A percentile compares a stretch with the other conserved stretches of the same genome.
phyloP scores from a whole-genome alignment of 2,113 vertebrate species.

The Ceyx cyanopectus region DNA sequence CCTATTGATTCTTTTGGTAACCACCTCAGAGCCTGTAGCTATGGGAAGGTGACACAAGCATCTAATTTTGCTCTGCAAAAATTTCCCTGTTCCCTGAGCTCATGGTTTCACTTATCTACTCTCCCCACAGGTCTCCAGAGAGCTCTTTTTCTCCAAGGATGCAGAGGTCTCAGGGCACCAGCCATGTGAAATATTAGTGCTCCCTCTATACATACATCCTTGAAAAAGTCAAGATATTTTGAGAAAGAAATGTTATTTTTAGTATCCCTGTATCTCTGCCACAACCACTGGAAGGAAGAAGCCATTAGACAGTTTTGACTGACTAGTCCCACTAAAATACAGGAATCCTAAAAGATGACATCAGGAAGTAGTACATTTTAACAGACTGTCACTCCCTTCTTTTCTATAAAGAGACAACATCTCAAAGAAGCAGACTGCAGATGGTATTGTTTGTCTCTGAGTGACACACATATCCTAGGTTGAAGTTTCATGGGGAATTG shows the following conservation, averaged over 20 bases:
- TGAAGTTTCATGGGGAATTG: slow-evolving; percentile 14
- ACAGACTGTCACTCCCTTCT: slow-evolving; percentile 35
- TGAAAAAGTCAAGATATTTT: neutral
- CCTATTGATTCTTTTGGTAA: slow-evolving; percentile 6
- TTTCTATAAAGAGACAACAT: slow-evolving; percentile 52
- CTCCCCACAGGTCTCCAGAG: neutral
- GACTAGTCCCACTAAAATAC: neutral
- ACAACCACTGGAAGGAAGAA: neutral
- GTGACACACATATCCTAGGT: neutral
- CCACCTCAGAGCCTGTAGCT: neutral
- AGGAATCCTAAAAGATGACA: neutral
- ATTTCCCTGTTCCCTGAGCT: neutral
- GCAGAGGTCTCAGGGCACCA: neutral
- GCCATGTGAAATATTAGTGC: neutral
- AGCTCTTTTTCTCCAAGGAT: neutral
- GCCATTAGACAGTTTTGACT: slow-evolving; percentile 8
- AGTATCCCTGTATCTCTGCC: neutral
- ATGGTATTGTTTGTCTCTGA: slow-evolving; percentile 45
- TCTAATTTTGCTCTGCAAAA: neutral
- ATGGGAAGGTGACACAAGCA: neutral
- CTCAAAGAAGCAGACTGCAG: slow-evolving; percentile 42
- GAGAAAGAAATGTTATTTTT: slow-evolving; percentile 5
- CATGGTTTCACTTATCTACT: neutral
- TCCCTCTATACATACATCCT: neutral
- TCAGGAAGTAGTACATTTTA: slow-evolving; percentile 11